Conservation (phyloP, 2,797 vertebrate species). For the Atherinosoma microstoma region DNA sequence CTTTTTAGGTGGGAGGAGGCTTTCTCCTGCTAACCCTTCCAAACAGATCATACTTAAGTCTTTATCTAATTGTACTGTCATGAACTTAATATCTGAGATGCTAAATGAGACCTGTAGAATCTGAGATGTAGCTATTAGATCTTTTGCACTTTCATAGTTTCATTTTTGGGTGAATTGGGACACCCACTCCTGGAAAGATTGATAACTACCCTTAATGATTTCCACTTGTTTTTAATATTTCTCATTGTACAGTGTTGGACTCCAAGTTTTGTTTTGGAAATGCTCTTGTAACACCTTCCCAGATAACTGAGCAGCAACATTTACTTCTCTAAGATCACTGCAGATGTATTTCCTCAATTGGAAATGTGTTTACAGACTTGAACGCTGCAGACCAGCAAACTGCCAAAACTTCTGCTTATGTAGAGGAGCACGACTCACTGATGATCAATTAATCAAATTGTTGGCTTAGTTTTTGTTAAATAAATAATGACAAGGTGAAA, state of each 20-base stretch:
- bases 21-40: no score
- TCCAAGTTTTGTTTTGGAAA: neutral
- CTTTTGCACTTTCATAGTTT: no score
- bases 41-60: no score
- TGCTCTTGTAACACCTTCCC: neutral
- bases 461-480: neutral
- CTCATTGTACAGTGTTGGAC: neutral
- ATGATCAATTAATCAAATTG: neutral
- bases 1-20: no score
- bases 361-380: neutral
- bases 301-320: neutral
- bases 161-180: no score
- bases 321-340: neutral
- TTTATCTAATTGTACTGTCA: no score
- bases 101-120: no score
- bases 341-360: neutral
- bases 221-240: neutral
- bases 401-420: neutral
- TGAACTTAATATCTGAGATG: no score
- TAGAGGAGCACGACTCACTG: neutral
- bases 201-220: neutral
- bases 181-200: no score
- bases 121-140: no score
- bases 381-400: neutral
- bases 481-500: neutral